Base-by-base conservation (phyloP, 64 coral and sea anemone genomes). In the Montipora foliosa region DNA sequence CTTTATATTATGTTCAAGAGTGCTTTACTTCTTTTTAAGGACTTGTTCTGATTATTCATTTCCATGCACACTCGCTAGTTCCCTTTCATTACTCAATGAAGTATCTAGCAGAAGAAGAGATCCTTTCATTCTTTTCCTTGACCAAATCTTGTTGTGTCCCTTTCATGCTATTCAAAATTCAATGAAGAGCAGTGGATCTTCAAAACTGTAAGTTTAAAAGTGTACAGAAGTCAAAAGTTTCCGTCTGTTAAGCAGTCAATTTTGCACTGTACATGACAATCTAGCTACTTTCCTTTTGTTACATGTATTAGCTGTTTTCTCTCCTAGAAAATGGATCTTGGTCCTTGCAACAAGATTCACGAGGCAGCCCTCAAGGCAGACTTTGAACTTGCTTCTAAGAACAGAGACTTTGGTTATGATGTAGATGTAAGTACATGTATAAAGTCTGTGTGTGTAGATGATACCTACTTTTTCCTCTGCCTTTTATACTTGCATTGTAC, bases 251-350 rank as follows among this genome's bases (percentile, higher is more conserved):
- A 14, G 29, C 75, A 77, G 25, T 77, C 3, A 47, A 45, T 44
- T 10, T 24, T 81, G 11, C 53, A 57, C 53, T 57, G 53, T 4
- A 57, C 53, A 57, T 57, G 53, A 57, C 53, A 57, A 57, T 6
- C 53, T 57, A 57, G 53, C 11, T 57, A 57, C 53, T 57, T 57
- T 57, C 11, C 11, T 57, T 8, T 57, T 57, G 11, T 8, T 57
- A 57, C 6, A 8, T 57, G 6, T 57, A 8, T 57, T 11, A 57
- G 53, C 53, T 57, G 53, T 57, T 50, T 87, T 84, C 11, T 57
- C 11, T 57, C 53, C 46, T 79, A 99, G 95, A 99, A 99, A 95
- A 99, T 99, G 97, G 97, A 99, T 79, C 89, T 99, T 74, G 97
- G 97, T 7, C 91, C 91, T 11, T 99, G 97, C 21, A 84, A 90